Conservation (phyloP, 2,113 vertebrate genomes). For the Ranitomeya variabilis region DNA sequence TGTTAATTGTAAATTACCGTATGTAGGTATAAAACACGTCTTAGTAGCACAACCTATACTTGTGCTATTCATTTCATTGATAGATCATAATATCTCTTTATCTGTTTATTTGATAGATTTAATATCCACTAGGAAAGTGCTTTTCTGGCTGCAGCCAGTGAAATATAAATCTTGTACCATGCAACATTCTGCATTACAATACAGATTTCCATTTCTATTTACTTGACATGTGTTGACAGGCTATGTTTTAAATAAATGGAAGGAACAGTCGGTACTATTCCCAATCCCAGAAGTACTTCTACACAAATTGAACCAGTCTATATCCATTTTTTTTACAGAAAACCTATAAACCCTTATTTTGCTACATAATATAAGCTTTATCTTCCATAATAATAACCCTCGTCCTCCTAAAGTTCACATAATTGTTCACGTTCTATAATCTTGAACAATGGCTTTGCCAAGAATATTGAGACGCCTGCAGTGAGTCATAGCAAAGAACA, state of each 20-base stretch:
- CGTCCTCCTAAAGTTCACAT: constrained; percentile 48
- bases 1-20: not conserved
- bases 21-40: not conserved
- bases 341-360: constrained; percentile 40
- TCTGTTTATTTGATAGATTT: not conserved
- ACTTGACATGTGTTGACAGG: constrained; percentile 41
- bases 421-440: constrained; percentile 49
- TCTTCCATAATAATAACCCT: constrained; percentile 43
- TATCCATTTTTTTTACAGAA: not conserved
- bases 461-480: not conserved
- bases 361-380: constrained; percentile 42
- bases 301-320: not conserved
- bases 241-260: constrained; percentile 36
- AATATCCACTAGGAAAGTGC: not conserved
- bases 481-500: constrained; percentile 52
- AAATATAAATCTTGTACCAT: constrained; percentile 15
- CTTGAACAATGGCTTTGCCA: constrained; percentile 48
- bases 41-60: too few species aligned
- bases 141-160: not conserved
- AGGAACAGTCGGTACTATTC: constrained; percentile 35
- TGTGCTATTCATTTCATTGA: not conserved
- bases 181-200: constrained; percentile 30
- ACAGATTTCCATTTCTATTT: constrained; percentile 38
- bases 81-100: not conserved
- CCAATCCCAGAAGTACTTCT: constrained; percentile 35